Percentiles rank a stretch among this genome's conserved stretches.
Evolutionary conservation across 2,113 vertebrate species (phyloP).

Genomic region (Cervus canadensis): DNA sequence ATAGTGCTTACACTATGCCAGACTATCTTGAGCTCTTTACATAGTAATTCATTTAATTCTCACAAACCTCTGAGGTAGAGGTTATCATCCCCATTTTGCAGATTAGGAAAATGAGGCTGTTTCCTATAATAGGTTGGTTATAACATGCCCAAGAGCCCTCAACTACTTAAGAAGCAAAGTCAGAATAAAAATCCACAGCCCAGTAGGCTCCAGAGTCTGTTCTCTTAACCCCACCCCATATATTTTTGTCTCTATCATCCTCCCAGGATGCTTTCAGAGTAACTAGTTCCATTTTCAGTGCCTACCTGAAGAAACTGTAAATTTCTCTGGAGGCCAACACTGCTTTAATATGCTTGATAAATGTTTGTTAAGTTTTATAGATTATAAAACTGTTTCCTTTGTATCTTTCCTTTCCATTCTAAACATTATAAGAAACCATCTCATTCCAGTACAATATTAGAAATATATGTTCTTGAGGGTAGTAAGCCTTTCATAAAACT

Average conservation of each 20-base stretch:
- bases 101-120: background rate
- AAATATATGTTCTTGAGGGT: background rate
- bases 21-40: background rate
- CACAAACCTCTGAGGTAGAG: background rate
- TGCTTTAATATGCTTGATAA: background rate
- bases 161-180: background rate
- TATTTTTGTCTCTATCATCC: background rate
- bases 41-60: background rate
- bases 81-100: background rate
- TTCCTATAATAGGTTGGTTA: background rate
- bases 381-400: background rate
- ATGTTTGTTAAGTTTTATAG: background rate
- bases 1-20: background rate
- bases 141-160: background rate
- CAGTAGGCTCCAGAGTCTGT: background rate
- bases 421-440: background rate
- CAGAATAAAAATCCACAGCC: background rate
- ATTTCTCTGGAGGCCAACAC: background rate
- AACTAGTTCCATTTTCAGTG: background rate
- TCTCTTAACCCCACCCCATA: background rate
- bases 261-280: background rate
- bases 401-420: background rate
- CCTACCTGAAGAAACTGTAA: background rate
- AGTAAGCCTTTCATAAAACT: background rate
- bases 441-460: background rate